Base-by-base conservation (phyloP, 2,888 invertebrate genomes). In the Incurvaria masculella region DNA sequence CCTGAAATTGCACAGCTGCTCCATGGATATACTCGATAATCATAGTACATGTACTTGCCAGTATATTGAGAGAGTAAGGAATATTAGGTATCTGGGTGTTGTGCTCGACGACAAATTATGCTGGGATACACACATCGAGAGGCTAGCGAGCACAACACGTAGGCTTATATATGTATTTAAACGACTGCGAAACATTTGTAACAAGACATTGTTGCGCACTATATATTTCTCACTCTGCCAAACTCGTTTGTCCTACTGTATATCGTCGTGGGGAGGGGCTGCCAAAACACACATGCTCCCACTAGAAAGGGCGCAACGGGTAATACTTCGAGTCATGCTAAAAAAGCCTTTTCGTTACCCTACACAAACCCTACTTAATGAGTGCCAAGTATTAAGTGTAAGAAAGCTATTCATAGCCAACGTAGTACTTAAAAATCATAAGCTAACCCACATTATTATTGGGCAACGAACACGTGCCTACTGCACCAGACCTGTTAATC, bases 91-190 rank as follows among this genome's bases (percentile, higher is more conserved):
- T 33, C 33, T 14, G 14, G 33, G 33, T 14, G 14, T 33, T 33
- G 14, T n/a, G 11, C 33, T 33, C 3, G 33, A 33, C 4, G 8
- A 14, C 14, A 33, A n/a, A 11, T 14, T 33, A n/a, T 33, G 33
- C 14, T 33, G 33, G 33, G 33, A 33, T 33, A 33, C 14, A n/a
- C 44, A 26, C 17, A 44, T 44, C 16, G 17, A 44, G 23, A 2
- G 6, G 5, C 18, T 44, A n/a, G 19, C 17, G 5, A 21, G 3
- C 8, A 44, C 16, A 44, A 44, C 26, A 16, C 18, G 44, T 5
- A 44, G 26, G 18, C 27, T 44, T 16, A 44, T 44, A 2, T 44
- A n/a, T 26, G 17, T 26, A 10, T 44, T 44, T 5, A 44, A 44
- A 44, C 27, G 42, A 14, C 33, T 33, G 14, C 4, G 33, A 33